Percentiles rank a stretch among this genome's conserved stretches.
Evolutionary conservation across 2,797 vertebrate genomes (phyloP).

Genomic region (Coendou prehensilis): DNA sequence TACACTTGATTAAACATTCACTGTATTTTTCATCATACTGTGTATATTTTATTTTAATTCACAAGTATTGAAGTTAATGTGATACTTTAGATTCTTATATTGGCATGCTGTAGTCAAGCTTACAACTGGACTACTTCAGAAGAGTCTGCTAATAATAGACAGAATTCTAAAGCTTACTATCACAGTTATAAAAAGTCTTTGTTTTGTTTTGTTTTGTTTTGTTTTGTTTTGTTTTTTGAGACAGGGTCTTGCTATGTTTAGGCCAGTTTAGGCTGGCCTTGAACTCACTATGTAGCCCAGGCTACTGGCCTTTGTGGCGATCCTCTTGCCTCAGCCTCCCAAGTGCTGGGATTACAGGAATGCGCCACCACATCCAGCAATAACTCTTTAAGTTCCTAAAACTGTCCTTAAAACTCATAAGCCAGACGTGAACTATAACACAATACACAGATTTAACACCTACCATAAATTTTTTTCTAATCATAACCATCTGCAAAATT

Average conservation of each 20-base stretch:
- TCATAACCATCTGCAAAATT: slow-evolving; percentile 15
- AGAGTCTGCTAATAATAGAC: not conserved
- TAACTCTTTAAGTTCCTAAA: not conserved
- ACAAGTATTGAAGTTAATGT: not conserved
- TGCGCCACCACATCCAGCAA: not conserved
- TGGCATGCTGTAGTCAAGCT: not conserved
- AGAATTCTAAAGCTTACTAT: slow-evolving; percentile 29
- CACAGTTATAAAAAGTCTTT: not conserved
- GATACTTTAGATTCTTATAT: not conserved
- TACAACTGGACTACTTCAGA: not conserved
- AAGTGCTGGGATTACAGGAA: not conserved
- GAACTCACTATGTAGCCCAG: not conserved
- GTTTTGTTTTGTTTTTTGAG: not conserved
- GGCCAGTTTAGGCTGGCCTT: not conserved
- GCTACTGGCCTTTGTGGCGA: not conserved
- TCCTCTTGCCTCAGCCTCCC: not conserved
- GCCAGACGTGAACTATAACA: not conserved
- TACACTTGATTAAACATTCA: not conserved
- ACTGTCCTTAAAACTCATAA: slow-evolving; percentile 29
- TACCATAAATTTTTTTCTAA: not conserved
- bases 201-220: no score
- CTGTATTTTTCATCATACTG: not conserved
- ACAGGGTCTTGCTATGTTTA: not conserved
- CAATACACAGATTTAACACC: slow-evolving; percentile 29
- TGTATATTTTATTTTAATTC: not conserved